Evolutionary conservation across 2,113 vertebrate species (phyloP), one percentile per base, ranked within the genome.

Genomic region (Dicaeum eximium): DNA sequence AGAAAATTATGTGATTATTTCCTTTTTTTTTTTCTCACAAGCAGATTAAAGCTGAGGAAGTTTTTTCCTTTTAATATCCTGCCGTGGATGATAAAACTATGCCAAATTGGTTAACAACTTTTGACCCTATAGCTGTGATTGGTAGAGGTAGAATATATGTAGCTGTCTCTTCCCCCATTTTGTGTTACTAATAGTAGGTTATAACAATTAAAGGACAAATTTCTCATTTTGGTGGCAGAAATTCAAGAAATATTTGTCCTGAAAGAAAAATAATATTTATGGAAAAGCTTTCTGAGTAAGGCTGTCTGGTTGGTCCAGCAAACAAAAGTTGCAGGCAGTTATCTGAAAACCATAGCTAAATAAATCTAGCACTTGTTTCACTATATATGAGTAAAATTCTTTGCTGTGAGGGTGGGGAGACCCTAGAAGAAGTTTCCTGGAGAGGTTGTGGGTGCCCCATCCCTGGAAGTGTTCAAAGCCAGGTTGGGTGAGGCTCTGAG

Each of bases 311-410:
- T 82, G 23, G 13, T 77, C 35, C 35, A 75, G n/a, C 10, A 87
- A 87, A 85, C 22, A 77, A 42, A 79, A 1, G 1, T 61, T 69
- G 35, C 56, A 72, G 61, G 42, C 53, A 67, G n/a, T 91, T 91
- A 61, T 77, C 74, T 95, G 66, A 86, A 95, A 91, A 66, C 24
- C 42, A 44, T 61, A 83, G 60, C 38, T 38, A 38, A 38, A 38
- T 89, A 80, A 89, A 86, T 91, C 92, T 80, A 94, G 70, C 81
- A 80, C 28, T 88, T 71, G 14, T 61, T 95, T 86, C 28, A 48
- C 24, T 80, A 0, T 27, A 62, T 54, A n/a, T n/a, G n/a, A 37
- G 28, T 21, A 45, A n/a, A 67, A 19, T n/a, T 31, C 24, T 53
- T 51, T 35, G 17, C 3, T 35, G 6, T 40, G 69, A 67, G 20